A percentile compares a stretch with the other conserved stretches of the same genome.
Conservation (phyloP, 1,140 invertebrate genomes). For the Papilio xuthus region DNA sequence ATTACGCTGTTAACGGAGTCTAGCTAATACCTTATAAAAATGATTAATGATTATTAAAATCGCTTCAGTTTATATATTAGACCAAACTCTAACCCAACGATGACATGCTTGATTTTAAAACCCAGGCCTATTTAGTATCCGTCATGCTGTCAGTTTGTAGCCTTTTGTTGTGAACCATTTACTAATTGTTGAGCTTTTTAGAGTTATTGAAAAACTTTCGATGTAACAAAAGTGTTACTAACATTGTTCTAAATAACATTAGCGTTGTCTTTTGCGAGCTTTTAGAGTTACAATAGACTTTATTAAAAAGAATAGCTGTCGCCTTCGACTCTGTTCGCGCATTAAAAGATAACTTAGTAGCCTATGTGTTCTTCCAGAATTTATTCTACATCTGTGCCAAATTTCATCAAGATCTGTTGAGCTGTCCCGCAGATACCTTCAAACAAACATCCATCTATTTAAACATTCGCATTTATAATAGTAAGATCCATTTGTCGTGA, state of each 20-base stretch:
- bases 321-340: too few species aligned
- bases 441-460: too few species aligned
- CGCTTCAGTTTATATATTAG: not conserved
- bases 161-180: slow-evolving; percentile 30
- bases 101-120: slow-evolving; percentile 23
- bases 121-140: slow-evolving; percentile 19
- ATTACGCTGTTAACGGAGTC: too few species aligned
- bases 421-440: too few species aligned
- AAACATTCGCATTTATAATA: not conserved
- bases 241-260: not conserved
- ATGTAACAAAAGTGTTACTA: not conserved
- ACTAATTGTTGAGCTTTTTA: slow-evolving; percentile 27
- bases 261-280: not conserved
- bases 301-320: too few species aligned
- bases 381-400: too few species aligned
- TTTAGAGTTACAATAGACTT: not conserved
- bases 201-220: slow-evolving; percentile 28
- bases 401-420: too few species aligned
- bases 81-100: not conserved
- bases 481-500: not conserved
- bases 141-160: slow-evolving; percentile 18
- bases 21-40: too few species aligned
- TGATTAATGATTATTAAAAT: not conserved
- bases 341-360: too few species aligned
- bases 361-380: too few species aligned